These are phyloP conservation scores for Aegithalos caudatus DNA, from an alignment of 2,113 vertebrate species.

Conservation along the genomic window DNA sequence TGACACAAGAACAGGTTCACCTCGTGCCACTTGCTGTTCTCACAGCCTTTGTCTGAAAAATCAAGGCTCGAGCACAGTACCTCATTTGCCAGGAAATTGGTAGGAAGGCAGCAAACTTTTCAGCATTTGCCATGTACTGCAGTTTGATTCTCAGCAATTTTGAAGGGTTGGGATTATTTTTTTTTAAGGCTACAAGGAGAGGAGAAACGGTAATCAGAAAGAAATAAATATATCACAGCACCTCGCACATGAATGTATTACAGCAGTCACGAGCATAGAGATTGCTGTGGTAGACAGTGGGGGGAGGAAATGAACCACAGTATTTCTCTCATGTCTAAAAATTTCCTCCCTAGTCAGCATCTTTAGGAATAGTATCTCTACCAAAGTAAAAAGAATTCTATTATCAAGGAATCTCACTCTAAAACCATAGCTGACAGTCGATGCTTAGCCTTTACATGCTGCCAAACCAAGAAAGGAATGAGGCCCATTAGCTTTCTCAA, in stretches of 20 bases:
- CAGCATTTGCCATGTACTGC: neutral
- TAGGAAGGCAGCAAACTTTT: neutral
- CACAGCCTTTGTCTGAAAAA: constrained; percentile 15
- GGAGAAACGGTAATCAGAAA: neutral
- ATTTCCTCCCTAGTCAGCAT: neutral
- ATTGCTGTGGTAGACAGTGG: neutral
- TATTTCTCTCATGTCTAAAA: neutral
- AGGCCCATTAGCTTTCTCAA: neutral
- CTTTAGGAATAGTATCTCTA: neutral
- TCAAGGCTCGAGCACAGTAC: neutral
- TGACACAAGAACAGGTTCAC: constrained; percentile 23
- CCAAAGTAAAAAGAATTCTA: neutral
- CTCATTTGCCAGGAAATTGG: constrained; percentile 24
- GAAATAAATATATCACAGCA: neutral
- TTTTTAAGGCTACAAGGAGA: neutral
- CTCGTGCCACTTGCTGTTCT: neutral
- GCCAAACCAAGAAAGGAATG: neutral
- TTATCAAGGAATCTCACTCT: neutral
- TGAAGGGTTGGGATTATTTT: neutral
- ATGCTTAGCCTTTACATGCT: neutral
- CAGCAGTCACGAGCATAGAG: rapidly evolving
- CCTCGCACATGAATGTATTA: neutral
- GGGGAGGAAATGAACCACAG: neutral
- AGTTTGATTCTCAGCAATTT: neutral
- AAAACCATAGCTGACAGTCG: neutral